phyloP scores from a whole-genome alignment of 2,113 vertebrate species.

The Felis chaus region DNA sequence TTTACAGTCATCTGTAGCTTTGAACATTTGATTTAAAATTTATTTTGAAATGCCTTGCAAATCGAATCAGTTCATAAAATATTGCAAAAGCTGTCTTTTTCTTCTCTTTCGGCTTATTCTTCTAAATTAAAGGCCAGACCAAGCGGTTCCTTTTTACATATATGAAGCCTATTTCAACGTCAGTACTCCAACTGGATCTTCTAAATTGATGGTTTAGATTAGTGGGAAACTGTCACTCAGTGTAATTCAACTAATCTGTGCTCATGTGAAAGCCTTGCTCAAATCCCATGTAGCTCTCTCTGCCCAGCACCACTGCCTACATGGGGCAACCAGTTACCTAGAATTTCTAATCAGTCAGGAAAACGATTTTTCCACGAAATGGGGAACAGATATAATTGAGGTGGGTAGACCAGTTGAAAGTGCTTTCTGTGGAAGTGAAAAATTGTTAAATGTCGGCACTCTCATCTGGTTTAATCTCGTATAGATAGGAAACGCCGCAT shows the following conservation, averaged over 20 bases:
- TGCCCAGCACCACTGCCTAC: background rate
- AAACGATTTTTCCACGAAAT: background rate
- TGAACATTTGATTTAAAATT: constrained; percentile 57
- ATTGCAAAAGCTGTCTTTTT: background rate
- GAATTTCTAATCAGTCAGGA: background rate
- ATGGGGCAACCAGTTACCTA: background rate
- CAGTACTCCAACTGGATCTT: background rate
- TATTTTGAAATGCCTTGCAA: constrained; percentile 23
- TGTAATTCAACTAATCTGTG: background rate
- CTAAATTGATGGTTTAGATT: background rate
- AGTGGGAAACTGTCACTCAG: background rate
- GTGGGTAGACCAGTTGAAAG: background rate
- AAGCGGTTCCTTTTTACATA: background rate
- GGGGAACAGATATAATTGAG: background rate
- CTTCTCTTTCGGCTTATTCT: background rate
- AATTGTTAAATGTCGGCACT: background rate
- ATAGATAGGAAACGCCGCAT: accelerated
- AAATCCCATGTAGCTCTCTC: background rate
- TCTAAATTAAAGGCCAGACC: background rate
- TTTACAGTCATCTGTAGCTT: constrained; percentile 28
- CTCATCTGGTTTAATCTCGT: background rate
- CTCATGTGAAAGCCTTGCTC: background rate
- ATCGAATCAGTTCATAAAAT: background rate
- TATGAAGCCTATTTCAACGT: background rate
- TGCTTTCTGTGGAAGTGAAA: background rate